Conservation (phyloP, 2,888 invertebrate species). For the Silvanus unidentatus region DNA sequence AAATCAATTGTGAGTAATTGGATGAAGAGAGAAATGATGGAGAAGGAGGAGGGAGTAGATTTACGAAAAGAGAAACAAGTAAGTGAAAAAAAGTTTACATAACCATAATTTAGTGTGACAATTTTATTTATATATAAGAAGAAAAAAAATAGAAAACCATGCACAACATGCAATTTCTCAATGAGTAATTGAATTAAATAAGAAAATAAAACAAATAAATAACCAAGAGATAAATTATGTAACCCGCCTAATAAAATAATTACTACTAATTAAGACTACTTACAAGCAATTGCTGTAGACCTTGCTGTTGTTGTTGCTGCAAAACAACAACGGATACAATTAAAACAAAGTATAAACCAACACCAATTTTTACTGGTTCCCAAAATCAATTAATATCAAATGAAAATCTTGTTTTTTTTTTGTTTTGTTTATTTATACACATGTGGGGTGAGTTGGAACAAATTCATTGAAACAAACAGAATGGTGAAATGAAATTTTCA, state of each 20-base stretch:
- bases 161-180: too few relatives aligned
- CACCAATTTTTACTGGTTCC: constrained; percentile 25
- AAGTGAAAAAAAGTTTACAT: not conserved
- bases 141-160: too few relatives aligned
- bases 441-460: too few relatives aligned
- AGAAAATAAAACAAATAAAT: not conserved
- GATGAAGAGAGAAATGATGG: too few relatives aligned
- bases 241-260: not conserved
- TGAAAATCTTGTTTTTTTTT: not conserved
- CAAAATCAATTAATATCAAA: not conserved
- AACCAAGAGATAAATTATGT: too few relatives aligned
- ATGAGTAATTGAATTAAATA: not conserved
- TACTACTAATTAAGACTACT: constrained; percentile 50
- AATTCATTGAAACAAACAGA: too few relatives aligned
- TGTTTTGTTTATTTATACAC: too few relatives aligned
- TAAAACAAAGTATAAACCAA: constrained; percentile 31
- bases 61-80: not conserved
- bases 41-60: too few relatives aligned
- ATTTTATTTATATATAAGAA: too few relatives aligned
- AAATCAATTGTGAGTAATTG: not conserved
- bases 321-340: constrained; percentile 46
- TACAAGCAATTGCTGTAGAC: constrained; percentile 88
- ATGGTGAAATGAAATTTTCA: too few relatives aligned
- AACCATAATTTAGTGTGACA: too few relatives aligned
- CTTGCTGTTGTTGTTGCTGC: constrained; percentile 89